These are phyloP conservation scores for Tychaedon coryphoeus DNA, from an alignment of 2,113 vertebrate genomes.

Conservation along the genomic window DNA sequence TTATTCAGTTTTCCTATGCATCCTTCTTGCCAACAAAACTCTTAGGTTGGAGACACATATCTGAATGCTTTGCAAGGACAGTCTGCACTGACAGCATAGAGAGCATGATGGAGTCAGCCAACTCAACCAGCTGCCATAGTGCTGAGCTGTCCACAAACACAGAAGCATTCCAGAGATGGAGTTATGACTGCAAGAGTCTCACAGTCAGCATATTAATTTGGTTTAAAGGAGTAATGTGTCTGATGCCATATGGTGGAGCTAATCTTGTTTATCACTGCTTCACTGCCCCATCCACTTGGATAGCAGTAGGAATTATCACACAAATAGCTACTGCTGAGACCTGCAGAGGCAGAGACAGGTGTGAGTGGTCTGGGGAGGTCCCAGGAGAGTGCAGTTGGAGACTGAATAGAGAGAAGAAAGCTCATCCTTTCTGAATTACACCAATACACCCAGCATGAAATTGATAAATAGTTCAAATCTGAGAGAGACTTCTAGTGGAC, in stretches of 20 bases:
- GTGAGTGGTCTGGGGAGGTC: background rate
- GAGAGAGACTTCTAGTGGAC: background rate
- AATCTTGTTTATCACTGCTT: background rate
- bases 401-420: background rate
- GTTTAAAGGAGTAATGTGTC: background rate
- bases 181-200: background rate
- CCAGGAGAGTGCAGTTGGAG: background rate
- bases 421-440: background rate
- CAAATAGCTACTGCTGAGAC: background rate
- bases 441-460: background rate
- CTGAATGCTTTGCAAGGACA: background rate
- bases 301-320: background rate
- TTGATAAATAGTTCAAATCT: background rate
- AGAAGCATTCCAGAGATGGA: background rate
- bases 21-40: constrained; percentile 36
- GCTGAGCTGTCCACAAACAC: constrained; percentile 32
- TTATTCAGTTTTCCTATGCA: constrained; percentile 21
- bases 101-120: constrained; percentile 12
- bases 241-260: background rate
- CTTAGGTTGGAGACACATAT: constrained; percentile 10
- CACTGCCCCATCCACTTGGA: background rate
- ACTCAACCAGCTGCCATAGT: background rate
- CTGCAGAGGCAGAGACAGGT: background rate
- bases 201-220: background rate
- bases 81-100: background rate